Evolutionary conservation across 2,797 vertebrate genomes (phyloP).

Genomic region (Phoxinus dragarum): DNA sequence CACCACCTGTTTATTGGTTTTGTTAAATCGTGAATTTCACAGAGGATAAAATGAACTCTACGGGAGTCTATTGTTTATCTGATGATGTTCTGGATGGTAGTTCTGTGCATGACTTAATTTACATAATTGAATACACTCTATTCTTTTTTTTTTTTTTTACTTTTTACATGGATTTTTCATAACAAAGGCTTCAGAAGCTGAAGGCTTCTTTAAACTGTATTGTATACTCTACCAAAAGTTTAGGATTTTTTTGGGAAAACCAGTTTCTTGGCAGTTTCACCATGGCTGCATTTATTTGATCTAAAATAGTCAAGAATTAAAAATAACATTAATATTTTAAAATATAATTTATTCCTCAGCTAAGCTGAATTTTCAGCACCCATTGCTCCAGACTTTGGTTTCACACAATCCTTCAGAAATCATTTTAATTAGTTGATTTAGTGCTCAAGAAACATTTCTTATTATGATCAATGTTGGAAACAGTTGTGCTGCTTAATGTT

Average conservation of each 20-base stretch:
- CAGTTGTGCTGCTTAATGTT: neutral
- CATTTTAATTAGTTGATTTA: neutral
- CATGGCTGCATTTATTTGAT: neutral
- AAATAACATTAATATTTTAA: neutral
- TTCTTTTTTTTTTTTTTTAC: neutral
- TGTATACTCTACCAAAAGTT: neutral
- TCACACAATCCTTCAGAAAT: neutral
- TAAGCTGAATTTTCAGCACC: neutral
- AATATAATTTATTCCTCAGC: neutral
- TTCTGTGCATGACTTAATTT: slow-evolving; percentile 12
- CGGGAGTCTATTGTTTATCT: neutral
- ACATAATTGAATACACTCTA: neutral
- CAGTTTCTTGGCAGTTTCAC: neutral
- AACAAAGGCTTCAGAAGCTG: neutral
- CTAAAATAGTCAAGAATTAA: neutral
- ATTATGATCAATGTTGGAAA: neutral
- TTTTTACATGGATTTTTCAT: neutral
- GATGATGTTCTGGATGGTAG: neutral
- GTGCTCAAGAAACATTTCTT: neutral
- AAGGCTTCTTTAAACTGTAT: neutral
- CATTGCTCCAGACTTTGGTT: neutral
- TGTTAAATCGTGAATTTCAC: neutral
- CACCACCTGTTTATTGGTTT: slow-evolving; percentile 25
- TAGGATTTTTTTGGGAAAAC: neutral
- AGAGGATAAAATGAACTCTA: neutral